These are phyloP conservation scores for Intellagama lesueurii DNA, from an alignment of 2,797 vertebrate species.

Conservation along the genomic window DNA sequence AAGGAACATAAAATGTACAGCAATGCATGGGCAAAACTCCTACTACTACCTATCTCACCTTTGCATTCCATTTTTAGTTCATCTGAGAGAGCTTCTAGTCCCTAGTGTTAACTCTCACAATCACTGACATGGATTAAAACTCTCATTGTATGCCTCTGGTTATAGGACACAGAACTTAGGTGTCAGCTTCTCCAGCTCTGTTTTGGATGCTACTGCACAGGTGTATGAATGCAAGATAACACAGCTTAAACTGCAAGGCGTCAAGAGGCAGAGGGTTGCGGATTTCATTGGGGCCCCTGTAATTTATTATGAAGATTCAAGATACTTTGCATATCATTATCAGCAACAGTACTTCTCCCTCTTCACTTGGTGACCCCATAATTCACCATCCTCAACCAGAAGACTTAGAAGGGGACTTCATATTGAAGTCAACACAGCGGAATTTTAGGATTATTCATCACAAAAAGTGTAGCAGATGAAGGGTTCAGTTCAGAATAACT, in stretches of 20 bases:
- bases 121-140: too few relatives aligned
- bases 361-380: too few relatives aligned
- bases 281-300: neutral
- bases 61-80: neutral
- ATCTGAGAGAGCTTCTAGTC: neutral
- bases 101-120: neutral
- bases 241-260: neutral
- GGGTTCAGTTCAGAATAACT: constrained; percentile 83
- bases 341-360: too few relatives aligned
- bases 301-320: too few relatives aligned
- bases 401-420: constrained; percentile 71
- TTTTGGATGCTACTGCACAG: neutral
- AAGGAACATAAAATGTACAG: constrained; percentile 8
- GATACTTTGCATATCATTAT: too few relatives aligned
- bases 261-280: neutral
- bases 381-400: constrained; percentile 58
- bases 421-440: constrained; percentile 73
- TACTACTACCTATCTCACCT: too few relatives aligned
- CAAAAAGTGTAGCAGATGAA: constrained; percentile 79
- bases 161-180: neutral
- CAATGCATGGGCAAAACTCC: neutral
- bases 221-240: neutral
- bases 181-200: neutral
- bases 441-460: constrained; percentile 78
- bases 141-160: neutral